A percentile compares a stretch with the other conserved stretches of the same genome.
These are phyloP conservation scores for Leptopilina clavipes DNA, from an alignment of 1,140 invertebrate genomes.

Conservation along the genomic window DNA sequence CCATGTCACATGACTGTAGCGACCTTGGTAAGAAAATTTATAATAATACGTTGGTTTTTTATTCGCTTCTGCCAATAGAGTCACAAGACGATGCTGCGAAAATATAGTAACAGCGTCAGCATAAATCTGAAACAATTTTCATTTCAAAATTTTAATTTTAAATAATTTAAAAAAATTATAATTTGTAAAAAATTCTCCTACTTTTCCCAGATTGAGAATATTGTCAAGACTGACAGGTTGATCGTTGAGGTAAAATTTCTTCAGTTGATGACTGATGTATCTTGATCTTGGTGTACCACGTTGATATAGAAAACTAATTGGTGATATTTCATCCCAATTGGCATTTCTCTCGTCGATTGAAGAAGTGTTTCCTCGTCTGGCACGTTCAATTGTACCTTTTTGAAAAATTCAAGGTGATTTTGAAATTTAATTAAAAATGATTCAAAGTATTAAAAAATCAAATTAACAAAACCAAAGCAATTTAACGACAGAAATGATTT, in stretches of 20 bases:
- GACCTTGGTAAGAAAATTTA: slow-evolving; percentile 59
- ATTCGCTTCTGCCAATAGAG: slow-evolving; percentile 49
- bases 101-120: slow-evolving; percentile 53
- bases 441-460: neutral
- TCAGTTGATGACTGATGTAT: slow-evolving; percentile 70
- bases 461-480: too few relatives aligned
- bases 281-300: slow-evolving; percentile 67
- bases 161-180: neutral
- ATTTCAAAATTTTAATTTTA: neutral
- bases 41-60: slow-evolving; percentile 56
- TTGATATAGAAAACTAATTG: slow-evolving; percentile 76
- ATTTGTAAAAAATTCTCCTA: slow-evolving; percentile 44
- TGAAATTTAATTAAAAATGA: too few relatives aligned
- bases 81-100: slow-evolving; percentile 47
- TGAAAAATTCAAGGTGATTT: too few relatives aligned
- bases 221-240: slow-evolving; percentile 62
- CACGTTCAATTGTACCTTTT: slow-evolving; percentile 63
- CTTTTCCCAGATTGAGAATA: slow-evolving; percentile 54
- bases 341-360: slow-evolving; percentile 67
- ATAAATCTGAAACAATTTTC: slow-evolving; percentile 49
- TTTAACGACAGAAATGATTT: too few relatives aligned
- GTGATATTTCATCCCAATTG: slow-evolving; percentile 73
- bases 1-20: slow-evolving; percentile 50
- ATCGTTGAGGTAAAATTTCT: slow-evolving; percentile 68
- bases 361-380: slow-evolving; percentile 60